Evolutionary conservation across 1,140 invertebrate genomes (phyloP).

Genomic region (Acromyrmex charruanus): DNA sequence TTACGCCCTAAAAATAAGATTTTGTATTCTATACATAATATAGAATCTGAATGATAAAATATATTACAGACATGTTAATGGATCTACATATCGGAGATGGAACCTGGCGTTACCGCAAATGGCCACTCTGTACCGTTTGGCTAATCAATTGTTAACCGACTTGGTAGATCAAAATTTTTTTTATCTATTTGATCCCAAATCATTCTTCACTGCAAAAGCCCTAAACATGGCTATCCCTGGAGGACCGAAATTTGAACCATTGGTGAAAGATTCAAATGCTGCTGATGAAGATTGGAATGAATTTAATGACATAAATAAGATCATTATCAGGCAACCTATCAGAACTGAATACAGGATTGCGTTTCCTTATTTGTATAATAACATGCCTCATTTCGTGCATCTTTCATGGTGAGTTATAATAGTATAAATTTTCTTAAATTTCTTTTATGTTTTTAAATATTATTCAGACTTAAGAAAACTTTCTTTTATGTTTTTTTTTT

Average conservation of each 20-base stretch:
- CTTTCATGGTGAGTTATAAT: constrained; percentile 93
- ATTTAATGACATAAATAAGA: constrained; percentile 99
- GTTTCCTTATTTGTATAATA: constrained; percentile 99
- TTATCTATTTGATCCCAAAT: constrained; percentile 99
- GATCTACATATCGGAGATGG: constrained; percentile 98
- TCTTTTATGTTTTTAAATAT: too few relatives aligned
- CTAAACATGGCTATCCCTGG: constrained; percentile 99
- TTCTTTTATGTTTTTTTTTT: constrained; percentile 6
- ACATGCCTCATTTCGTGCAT: constrained; percentile 98
- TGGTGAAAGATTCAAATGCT: constrained; percentile 99
- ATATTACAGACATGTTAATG: constrained; percentile 95
- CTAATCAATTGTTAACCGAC: constrained; percentile 99
- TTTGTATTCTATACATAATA: constrained; percentile 27
- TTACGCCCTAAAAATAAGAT: not conserved
- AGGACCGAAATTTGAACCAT: constrained; percentile 99
- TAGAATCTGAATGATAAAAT: constrained; percentile 26
- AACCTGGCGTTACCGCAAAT: constrained; percentile 98
- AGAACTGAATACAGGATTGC: constrained; percentile 99
- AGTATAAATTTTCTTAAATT: constrained; percentile 37
- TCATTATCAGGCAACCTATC: constrained; percentile 99
- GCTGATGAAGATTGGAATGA: constrained; percentile 99
- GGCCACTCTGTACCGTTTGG: constrained; percentile 98
- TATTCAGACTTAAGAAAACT: too few relatives aligned
- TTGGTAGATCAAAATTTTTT: constrained; percentile 99
- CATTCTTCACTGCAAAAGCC: constrained; percentile 99